Evolutionary conservation across 2,113 vertebrate species (phyloP), one percentile per base, ranked within the genome.

Genomic region (Polypterus senegalus): DNA sequence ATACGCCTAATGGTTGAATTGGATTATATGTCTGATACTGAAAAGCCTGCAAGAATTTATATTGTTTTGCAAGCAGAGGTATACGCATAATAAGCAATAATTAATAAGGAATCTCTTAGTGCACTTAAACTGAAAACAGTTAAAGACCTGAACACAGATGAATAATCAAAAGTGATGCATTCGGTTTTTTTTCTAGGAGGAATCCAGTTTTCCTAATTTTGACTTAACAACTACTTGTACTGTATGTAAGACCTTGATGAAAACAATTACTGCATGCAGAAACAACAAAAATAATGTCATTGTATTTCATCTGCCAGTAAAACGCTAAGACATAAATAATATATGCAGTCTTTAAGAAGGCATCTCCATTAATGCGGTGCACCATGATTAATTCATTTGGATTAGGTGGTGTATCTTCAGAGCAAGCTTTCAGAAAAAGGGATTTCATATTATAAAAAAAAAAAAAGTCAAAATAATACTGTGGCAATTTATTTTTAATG

Each of bases 361-460:
- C 70, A 67, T 71, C 65, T 75, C 73, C 71, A 77, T 74, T 75
- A 72, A 71, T 60, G 59, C 49, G 63, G 27, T 27, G 61, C 48
- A 49, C 61, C 61, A 74, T 77, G 60, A 77, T 77, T 77, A 74
- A 75, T 77, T 77, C 65, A 77, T 75, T 67, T 59, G 61, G 58
- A 67, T 69, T 54, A 66, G 57, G 64, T 69, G 68, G 61, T 65
- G 63, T 56, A 62, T 11, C 46, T 45, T 56, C 47, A 65, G 54
- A 56, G 46, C 48, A 52, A 4, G 10, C 64, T 60, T 57, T 59
- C 61, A 69, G 51, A 66, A 61, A 59, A 57, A 57, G 48, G 49
- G 60, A 57, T 65, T 64, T 66, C 57, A 48, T 57, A 66, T 67
- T 70, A 74, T 70, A 63, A 62, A 63, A 59, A 63, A 61, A 60